Base-by-base conservation (phyloP, 2,888 invertebrate genomes). In the Apamea crenata region DNA sequence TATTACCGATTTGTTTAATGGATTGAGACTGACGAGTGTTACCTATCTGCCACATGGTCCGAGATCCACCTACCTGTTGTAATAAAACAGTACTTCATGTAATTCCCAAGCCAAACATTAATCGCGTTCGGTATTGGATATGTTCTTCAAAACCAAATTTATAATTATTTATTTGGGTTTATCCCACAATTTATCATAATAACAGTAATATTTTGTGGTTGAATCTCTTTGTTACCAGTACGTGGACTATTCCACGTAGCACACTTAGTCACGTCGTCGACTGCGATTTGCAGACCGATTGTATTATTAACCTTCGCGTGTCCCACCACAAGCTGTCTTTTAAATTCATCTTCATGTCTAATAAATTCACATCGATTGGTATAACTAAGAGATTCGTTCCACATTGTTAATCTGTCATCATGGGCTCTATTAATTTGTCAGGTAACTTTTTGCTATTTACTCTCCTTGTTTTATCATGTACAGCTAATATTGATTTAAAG, bases 251-350 rank as follows among this genome's bases (percentile, higher is more conserved):
- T 89, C 86, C 90, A 91, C 91, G 91, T 90, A 90, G 89, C 91
- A 89, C 91, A 92, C 90, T 91, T 92, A 90, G 92, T 95, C 94
- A 94, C 94, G 94, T 94, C 91, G 90, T 81, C 77, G 78, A 82
- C 75, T 79, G 86, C 85, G 92, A 92, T 94, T 92, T 90, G 90
- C 88, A 80, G 82, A 86, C 89, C 89, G 92, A 94, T 94, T 93
- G 92, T 91, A 89, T 93, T 94, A 93, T 94, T 93, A 92, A 92
- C 93, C 93, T 93, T 94, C 91, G 90, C 88, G 87, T 86, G 87
- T 86, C 81, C 86, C 84, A 85, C 82, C 76, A 77, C 81, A 84
- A 82, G 75, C 72, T 79, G 87, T 80, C 78, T 86, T 75, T 61
- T 80, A 67, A 53, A 74, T 80, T 72, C 69, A 81, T 86, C 68